Conservation (phyloP, 1,140 invertebrate genomes). For the Orius laevigatus region DNA sequence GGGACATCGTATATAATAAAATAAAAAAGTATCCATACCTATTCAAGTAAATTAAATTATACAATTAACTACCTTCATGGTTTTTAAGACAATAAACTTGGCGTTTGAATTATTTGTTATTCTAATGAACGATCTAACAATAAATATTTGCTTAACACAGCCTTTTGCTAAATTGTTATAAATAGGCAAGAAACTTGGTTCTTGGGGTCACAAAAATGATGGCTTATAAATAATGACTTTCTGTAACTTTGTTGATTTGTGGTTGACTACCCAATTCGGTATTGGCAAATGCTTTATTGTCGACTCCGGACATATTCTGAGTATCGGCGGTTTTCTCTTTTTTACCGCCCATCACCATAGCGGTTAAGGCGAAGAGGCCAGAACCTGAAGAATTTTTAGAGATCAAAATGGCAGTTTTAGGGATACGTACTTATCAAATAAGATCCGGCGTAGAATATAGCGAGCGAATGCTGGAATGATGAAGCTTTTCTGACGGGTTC, state of each 20-base stretch:
- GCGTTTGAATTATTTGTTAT: too few species aligned
- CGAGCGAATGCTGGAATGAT: conserved; percentile 64
- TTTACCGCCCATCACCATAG: conserved; percentile 19
- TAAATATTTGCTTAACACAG: too few species aligned
- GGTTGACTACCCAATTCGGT: conserved; percentile 17
- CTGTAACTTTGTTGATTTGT: conserved; percentile 12
- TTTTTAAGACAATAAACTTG: too few species aligned
- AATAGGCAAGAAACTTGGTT: background rate
- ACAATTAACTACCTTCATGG: too few species aligned
- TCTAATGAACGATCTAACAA: too few species aligned
- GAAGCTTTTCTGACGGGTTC: conserved; percentile 63
- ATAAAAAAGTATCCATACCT: too few species aligned
- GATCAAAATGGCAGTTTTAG: background rate
- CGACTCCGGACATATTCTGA: conserved; percentile 20
- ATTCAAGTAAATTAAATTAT: too few species aligned
- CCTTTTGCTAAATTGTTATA: too few species aligned
- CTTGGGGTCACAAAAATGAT: background rate
- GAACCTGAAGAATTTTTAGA: conserved; percentile 19
- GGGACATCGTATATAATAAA: too few species aligned
- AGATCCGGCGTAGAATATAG: conserved; percentile 73
- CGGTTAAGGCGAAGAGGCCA: conserved; percentile 22
- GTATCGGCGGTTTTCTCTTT: conserved; percentile 12
- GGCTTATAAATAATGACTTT: conserved; percentile 19
- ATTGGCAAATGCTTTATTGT: conserved; percentile 21
- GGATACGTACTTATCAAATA: conserved; percentile 59